These are phyloP conservation scores for Helostoma temminkii DNA, from an alignment of 2,797 vertebrate species.

Conservation along the genomic window DNA sequence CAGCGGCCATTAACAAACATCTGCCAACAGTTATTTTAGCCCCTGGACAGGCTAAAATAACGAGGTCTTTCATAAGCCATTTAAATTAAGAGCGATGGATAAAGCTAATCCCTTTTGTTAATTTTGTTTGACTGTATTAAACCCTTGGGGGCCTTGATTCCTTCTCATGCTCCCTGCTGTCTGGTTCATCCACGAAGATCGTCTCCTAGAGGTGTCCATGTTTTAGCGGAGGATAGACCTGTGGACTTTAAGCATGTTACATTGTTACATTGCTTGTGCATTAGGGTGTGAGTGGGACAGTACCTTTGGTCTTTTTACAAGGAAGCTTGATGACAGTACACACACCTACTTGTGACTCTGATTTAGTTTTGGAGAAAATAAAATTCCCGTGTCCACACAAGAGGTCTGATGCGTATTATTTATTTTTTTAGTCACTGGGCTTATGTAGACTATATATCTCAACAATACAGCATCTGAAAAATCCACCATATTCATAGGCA, in stretches of 20 bases:
- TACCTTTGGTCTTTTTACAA: conserved; percentile 69
- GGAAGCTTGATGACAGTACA: conserved; percentile 67
- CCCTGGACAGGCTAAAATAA: conserved; percentile 31
- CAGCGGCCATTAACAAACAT: conserved; percentile 39
- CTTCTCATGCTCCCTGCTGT: conserved; percentile 56
- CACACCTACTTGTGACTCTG: conserved; percentile 65
- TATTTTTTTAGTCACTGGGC: conserved; percentile 58
- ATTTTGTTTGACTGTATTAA: conserved; percentile 32
- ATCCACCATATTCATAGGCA: conserved; percentile 21
- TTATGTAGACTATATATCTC: conserved; percentile 17
- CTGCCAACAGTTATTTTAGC: conserved; percentile 40
- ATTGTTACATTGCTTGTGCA: conserved; percentile 53
- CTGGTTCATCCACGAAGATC: conserved; percentile 30
- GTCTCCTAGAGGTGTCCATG: conserved; percentile 21
- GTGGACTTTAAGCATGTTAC: conserved; percentile 36
- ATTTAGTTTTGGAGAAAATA: conserved; percentile 71
- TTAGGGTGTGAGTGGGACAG: conserved; percentile 45
- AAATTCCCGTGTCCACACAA: conserved; percentile 31
- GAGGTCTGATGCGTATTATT: conserved; percentile 19
- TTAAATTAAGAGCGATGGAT: conserved; percentile 32
- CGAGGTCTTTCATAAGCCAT: neutral
- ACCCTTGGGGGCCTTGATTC: conserved; percentile 1
- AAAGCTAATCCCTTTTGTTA: conserved; percentile 24
- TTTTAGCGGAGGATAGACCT: conserved; percentile 13
- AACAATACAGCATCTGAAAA: conserved; percentile 35